Percentiles rank a stretch among this genome's conserved stretches.
Evolutionary conservation across 2,797 vertebrate species (phyloP).

Genomic region (Chromis chromis): DNA sequence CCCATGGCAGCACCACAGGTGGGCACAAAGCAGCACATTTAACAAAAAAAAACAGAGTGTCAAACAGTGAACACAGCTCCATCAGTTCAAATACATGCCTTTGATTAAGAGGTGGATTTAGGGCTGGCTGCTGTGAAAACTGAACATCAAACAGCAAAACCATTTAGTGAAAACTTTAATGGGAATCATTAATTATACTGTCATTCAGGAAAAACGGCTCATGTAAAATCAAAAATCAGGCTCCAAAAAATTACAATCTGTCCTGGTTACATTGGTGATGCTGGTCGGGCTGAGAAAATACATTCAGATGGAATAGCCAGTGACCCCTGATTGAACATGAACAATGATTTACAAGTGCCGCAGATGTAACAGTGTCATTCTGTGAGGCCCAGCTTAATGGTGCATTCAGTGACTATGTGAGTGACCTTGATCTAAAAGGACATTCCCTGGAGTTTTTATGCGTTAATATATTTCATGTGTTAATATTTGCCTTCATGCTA

Average conservation of each 20-base stretch:
- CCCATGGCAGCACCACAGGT: too few relatives aligned
- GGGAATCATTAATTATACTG: too few relatives aligned
- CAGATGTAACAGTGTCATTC: background rate
- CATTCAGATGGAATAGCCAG: background rate
- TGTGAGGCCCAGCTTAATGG: constrained; percentile 28
- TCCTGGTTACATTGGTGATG: background rate
- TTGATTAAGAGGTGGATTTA: too few relatives aligned
- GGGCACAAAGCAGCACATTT: too few relatives aligned
- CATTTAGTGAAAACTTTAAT: too few relatives aligned
- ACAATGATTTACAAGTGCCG: constrained; percentile 11
- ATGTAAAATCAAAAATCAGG: too few relatives aligned
- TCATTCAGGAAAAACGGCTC: background rate
- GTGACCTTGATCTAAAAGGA: constrained; percentile 49
- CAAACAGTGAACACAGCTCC: too few relatives aligned
- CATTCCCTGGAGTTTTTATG: constrained; percentile 24
- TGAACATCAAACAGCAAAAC: too few relatives aligned
- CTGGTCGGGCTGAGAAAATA: background rate
- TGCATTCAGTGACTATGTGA: constrained; percentile 43
- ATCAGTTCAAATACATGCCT: too few relatives aligned
- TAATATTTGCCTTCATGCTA: constrained; percentile 65
- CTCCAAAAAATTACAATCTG: background rate
- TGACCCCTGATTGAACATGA: constrained; percentile 1
- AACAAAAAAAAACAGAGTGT: too few relatives aligned
- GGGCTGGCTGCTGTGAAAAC: too few relatives aligned
- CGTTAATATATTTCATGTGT: constrained; percentile 38